Base-by-base conservation (phyloP, 2,797 vertebrate genomes). In the Fistularia tabacaria region DNA sequence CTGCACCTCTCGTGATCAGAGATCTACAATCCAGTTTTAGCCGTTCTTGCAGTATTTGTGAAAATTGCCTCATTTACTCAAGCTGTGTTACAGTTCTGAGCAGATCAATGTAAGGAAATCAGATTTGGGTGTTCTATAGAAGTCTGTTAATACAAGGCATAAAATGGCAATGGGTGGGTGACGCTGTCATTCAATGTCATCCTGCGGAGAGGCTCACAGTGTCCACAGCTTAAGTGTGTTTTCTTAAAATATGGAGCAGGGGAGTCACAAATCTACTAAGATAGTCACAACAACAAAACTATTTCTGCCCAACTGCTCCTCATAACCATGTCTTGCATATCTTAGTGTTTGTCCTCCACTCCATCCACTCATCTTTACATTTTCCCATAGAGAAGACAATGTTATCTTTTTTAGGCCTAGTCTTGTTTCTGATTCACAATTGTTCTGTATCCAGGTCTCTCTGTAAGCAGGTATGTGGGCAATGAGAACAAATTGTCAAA, bases 211-310 rank as follows among this genome's bases (percentile, higher is more conserved):
- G 45, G 58, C 68, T 73, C 47, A 36, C 55, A 55, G 56, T 56
- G 64, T 68, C 65, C 74, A 64, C 58, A 47, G 45, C 63, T 80
- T 59, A 75, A 66, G 57, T 60, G 46, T 57, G 67, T 25, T 84
- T 81, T 65, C 39, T 36, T 79, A 81, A 85, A 66, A 79, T 71
- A 66, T 74, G 79, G 74, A 79, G 71, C 64, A 25, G 25, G 25
- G 25, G 25, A 25, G 25, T 25, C 25, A 25, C 5, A 25, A 54
- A 78, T 70, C 36, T 47, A 48, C 64, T 75, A 71, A n/a, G 76
- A 57, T 52, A 61, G 49, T 69, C 52, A 51, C 62, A 64, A 62
- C 71, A 81, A 56, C 40, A 6, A 62, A 54, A 54, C 80, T 79
- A 69, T 72, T 77, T 74, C 68, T 69, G 60, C 63, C 58, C 47